phyloP scores from a whole-genome alignment of 2,888 invertebrate species.

The Drosophila birchii region DNA sequence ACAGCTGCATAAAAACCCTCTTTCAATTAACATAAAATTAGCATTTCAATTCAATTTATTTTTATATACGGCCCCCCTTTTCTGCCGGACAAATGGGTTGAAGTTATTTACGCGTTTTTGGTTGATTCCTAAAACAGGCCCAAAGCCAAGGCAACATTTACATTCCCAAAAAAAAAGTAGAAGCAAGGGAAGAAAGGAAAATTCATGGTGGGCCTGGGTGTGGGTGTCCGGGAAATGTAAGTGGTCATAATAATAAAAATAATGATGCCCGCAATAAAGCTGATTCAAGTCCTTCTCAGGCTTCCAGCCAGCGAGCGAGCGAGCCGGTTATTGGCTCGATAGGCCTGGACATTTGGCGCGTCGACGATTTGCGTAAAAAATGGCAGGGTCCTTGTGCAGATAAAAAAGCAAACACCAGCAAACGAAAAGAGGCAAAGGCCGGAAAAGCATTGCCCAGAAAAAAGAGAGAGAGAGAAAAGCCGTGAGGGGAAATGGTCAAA shows the following conservation, averaged over 20 bases:
- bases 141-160: slow-evolving; percentile 60
- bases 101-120: slow-evolving; percentile 72
- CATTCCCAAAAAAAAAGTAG: slow-evolving; percentile 49
- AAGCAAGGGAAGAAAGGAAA: slow-evolving; percentile 34
- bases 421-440: slow-evolving; percentile 25
- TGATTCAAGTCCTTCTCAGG: slow-evolving; percentile 77
- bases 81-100: slow-evolving; percentile 70
- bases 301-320: slow-evolving; percentile 11
- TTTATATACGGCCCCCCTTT: slow-evolving; percentile 63
- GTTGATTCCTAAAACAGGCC: slow-evolving; percentile 13
- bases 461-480: slow-evolving; percentile 3
- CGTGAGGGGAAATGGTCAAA: slow-evolving; percentile 9
- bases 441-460: slow-evolving; percentile 14
- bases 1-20: slow-evolving; percentile 76
- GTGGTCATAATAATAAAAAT: slow-evolving; percentile 84
- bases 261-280: slow-evolving; percentile 84
- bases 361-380: slow-evolving; percentile 79
- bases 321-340: slow-evolving; percentile 59
- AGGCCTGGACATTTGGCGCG: slow-evolving; percentile 38
- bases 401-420: slow-evolving; percentile 59
- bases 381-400: slow-evolving; percentile 59
- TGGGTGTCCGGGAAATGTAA: slow-evolving; percentile 68
- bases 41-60: slow-evolving; percentile 83
- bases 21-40: slow-evolving; percentile 84
- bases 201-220: slow-evolving; percentile 58